Percentiles rank a stretch among this genome's conserved stretches.
Evolutionary conservation across 2,888 invertebrate species (phyloP).

Genomic region (Hemicrepidius hirtus): DNA sequence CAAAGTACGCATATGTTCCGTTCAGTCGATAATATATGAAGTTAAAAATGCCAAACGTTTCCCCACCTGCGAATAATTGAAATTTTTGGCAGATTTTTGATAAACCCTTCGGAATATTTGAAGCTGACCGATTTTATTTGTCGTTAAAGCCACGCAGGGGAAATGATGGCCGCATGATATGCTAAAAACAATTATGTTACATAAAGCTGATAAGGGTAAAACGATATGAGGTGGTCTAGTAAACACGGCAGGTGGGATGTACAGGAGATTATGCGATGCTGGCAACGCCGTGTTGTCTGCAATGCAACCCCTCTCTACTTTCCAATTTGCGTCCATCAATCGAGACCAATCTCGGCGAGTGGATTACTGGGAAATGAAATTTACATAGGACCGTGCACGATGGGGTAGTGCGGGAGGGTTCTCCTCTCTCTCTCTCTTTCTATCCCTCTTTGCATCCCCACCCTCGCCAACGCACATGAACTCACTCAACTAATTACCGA

Average conservation of each 20-base stretch:
- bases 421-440: no score
- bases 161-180: conserved; percentile 11
- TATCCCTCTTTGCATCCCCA: conserved; percentile 28
- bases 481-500: conserved; percentile 49
- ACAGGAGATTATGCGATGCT: conserved; percentile 57
- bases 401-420: conserved; percentile 43
- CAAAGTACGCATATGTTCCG: not conserved
- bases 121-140: not conserved
- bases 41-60: not conserved
- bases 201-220: conserved; percentile 42
- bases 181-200: conserved; percentile 41
- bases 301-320: conserved; percentile 70
- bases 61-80: conserved; percentile 5
- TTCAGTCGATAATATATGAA: conserved; percentile 13
- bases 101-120: conserved; percentile 2
- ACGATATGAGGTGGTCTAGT: conserved; percentile 61
- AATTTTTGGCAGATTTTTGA: conserved; percentile 7
- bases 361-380: conserved; percentile 82
- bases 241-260: conserved; percentile 57
- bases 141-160: not conserved
- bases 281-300: conserved; percentile 60
- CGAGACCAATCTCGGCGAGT: conserved; percentile 82
- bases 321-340: conserved; percentile 84
- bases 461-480: conserved; percentile 46
- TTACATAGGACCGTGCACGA: conserved; percentile 74